phyloP scores from a whole-genome alignment of 2,113 vertebrate genomes.

The Hippocampus abdominalis region DNA sequence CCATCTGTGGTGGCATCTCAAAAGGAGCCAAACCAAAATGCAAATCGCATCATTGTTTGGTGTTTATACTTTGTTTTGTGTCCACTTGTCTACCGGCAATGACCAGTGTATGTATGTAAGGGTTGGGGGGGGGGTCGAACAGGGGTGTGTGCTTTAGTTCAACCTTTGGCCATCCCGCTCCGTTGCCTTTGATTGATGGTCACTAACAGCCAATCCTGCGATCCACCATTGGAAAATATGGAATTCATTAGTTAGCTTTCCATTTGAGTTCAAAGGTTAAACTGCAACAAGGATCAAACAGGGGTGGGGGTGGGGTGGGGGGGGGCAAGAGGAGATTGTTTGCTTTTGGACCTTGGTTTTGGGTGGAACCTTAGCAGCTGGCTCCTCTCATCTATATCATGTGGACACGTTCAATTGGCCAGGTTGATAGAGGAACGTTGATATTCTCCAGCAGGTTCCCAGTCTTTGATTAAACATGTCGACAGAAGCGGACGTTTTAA shows the following conservation, averaged over 20 bases:
- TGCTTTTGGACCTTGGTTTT: slow-evolving; percentile 42
- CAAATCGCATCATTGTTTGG: background rate
- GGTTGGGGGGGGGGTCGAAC: background rate
- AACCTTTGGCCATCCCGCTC: slow-evolving; percentile 43
- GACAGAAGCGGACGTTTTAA: slow-evolving; percentile 46
- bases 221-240: slow-evolving; percentile 78
- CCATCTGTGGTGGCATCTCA: background rate
- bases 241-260: slow-evolving; percentile 82
- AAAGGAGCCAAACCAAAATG: background rate
- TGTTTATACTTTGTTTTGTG: background rate
- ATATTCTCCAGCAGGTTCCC: slow-evolving; percentile 63
- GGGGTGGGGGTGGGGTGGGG: slow-evolving; percentile 10
- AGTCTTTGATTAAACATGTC: slow-evolving; percentile 68
- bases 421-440: slow-evolving; percentile 58
- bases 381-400: slow-evolving; percentile 69
- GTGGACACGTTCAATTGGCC: slow-evolving; percentile 68
- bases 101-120: slow-evolving; percentile 4
- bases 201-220: slow-evolving; percentile 64
- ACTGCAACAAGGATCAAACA: slow-evolving; percentile 77
- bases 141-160: slow-evolving; percentile 26
- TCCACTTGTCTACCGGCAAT: slow-evolving; percentile 6
- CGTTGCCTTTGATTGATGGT: slow-evolving; percentile 76
- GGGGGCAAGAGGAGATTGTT: slow-evolving; percentile 39
- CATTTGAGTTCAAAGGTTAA: slow-evolving; percentile 77
- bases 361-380: slow-evolving; percentile 60